phyloP scores from a whole-genome alignment of 1,140 invertebrate species.

The Arctopsyche grandis region DNA sequence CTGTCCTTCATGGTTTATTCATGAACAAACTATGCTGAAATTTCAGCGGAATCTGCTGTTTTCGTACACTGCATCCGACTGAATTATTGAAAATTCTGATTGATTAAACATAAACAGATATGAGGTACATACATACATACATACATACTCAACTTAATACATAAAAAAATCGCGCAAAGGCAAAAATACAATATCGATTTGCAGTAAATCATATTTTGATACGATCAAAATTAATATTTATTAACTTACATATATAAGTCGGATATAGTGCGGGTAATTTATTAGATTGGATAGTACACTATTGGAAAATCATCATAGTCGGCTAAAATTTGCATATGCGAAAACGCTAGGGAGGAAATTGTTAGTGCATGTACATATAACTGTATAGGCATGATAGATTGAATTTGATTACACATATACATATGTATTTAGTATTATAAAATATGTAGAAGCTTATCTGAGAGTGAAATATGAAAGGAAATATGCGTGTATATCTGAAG shows the following conservation, averaged over 20 bases:
- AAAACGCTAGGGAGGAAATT: neutral
- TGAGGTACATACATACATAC: too few relatives aligned
- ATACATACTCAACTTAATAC: too few relatives aligned
- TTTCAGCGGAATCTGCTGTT: slow-evolving; percentile 35
- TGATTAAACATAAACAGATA: too few relatives aligned
- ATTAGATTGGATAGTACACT: too few relatives aligned
- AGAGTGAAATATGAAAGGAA: neutral
- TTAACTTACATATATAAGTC: too few relatives aligned
- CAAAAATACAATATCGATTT: too few relatives aligned
- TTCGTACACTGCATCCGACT: slow-evolving; percentile 7
- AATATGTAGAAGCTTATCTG: neutral
- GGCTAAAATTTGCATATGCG: neutral
- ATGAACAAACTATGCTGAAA: slow-evolving; percentile 43
- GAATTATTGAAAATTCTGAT: slow-evolving; percentile 2
- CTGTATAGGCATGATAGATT: neutral
- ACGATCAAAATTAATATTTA: too few relatives aligned
- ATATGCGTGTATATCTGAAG: neutral
- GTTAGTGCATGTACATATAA: neutral
- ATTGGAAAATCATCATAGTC: neutral
- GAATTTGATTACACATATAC: neutral
- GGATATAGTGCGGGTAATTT: too few relatives aligned
- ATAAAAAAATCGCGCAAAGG: too few relatives aligned
- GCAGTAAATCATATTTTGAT: too few relatives aligned
- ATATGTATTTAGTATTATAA: neutral
- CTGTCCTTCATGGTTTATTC: slow-evolving; percentile 40